Evolutionary conservation across 2,888 invertebrate species (phyloP), one percentile per base, ranked within the genome.

Genomic region (Cetonia aurata): DNA sequence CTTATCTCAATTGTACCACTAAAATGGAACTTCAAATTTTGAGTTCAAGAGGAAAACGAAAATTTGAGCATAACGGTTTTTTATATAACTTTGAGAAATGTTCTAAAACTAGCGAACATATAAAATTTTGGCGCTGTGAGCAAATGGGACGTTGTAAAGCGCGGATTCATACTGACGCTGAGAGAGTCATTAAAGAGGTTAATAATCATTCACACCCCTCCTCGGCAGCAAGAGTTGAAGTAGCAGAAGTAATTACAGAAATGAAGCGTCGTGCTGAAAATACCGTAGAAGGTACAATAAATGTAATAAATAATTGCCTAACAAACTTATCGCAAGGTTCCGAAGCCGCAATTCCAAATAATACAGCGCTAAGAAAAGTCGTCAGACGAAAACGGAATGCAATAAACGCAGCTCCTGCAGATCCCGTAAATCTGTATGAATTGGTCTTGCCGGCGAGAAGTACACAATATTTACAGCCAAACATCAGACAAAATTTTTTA

Each of bases 111-210:
- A 44, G 44, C 33, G 53, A 68, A 12, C 9, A 42, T 25, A 48
- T 60, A 44, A 53, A 71, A 33, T 68, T 71, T 68, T 71, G 71
- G 71, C 41, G 69, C 6, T 65, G 69, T 59, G 72, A 72, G 37
- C 44, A 70, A 50, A 52, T 15, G 41, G 53, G 55, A 13, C 44
- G 53, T n/a, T 70, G 53, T 46, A 72, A 72, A 67, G 59, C 59
- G 37, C 15, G 52, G 41, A 33, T 71, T 42, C 66, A 71, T 46
- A 69, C 59, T 17, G 50, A 17, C 25, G 41, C 55, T 52, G 67
- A 50, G 15, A 67, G 44, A 59, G 59, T 72, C 10, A 53, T 70
- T n/a, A 71, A 71, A 55, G 57, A 55, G 50, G 37, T 71, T 10
- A 65, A 69, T 37, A n/a, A 25, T 42, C 71, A 71, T 46, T 55